Evolutionary conservation across 2,113 vertebrate genomes (phyloP), one percentile per base, ranked within the genome.

Genomic region (Scartelaos histophorus): DNA sequence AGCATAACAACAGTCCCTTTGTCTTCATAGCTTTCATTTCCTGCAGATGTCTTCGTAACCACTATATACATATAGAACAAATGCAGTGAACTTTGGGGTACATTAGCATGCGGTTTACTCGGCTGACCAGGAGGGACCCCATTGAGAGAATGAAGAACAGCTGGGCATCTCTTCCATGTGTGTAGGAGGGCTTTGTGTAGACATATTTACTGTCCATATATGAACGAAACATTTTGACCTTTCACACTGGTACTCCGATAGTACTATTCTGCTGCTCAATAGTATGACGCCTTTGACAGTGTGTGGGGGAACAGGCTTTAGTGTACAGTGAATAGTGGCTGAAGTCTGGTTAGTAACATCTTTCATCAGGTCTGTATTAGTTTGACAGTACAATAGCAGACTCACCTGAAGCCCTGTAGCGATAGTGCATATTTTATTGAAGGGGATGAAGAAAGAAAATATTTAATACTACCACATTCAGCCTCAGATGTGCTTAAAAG

Each of bases 1-100:
- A 51, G 57, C 78, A 53, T 61, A 34, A 25, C 58, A 61, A 75
- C 75, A 71, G 72, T 73, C 58, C 60, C 71, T 85, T 85, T 86
- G 76, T 87, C 83, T 82, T 80, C 75, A 88, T 82, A 80, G 74
- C 38, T 84, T 81, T 76, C 58, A 76, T 86, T 88, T 86, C 82
- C 85, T 88, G 78, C 81, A 79, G 35, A 88, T 82, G 87, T 79
- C 81, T 66, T 68, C 69, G 73, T 71, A n/a, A 60, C 35, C 66
- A 58, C 15, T 11, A 70, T 70, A 43, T 66, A 22, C 24, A 79
- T 81, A 86, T 77, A 60, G 74, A 74, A 75, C 38, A 78, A 69
- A 70, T 73, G 43, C 80, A 69, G 58, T 29, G 61, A 77, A 38
- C 67, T 74, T 62, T 74, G 76, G 66, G 43, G 62, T 58, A 71